These are phyloP conservation scores for Falco berigora DNA, from an alignment of 2,797 vertebrate genomes.

Conservation along the genomic window DNA sequence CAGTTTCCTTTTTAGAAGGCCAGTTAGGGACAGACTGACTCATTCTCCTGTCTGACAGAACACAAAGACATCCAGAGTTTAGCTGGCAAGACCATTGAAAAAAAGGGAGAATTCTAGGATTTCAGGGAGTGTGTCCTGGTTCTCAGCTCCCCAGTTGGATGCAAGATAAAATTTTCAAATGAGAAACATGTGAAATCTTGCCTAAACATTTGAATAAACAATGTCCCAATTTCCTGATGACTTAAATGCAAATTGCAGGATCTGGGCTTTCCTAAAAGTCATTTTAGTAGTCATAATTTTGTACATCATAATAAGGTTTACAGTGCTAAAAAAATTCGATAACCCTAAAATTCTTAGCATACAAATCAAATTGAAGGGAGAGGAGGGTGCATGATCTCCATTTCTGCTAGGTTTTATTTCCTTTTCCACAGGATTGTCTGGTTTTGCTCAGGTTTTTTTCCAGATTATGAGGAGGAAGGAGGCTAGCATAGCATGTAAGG, in stretches of 20 bases:
- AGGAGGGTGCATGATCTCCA: background rate
- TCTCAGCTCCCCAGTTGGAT: background rate
- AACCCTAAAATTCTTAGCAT: background rate
- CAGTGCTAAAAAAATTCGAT: background rate
- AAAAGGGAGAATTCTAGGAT: conserved; percentile 13
- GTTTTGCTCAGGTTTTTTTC: background rate
- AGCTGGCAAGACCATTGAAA: conserved; percentile 31
- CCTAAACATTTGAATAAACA: background rate
- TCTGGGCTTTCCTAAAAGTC: background rate
- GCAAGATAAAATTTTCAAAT: conserved; percentile 1
- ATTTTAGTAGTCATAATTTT: background rate
- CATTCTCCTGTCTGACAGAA: conserved; percentile 55
- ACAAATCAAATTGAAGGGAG: background rate
- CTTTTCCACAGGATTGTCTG: background rate
- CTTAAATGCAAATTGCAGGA: background rate
- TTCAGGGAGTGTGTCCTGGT: conserved; percentile 25
- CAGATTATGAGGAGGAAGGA: background rate
- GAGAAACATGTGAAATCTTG: conserved; percentile 6
- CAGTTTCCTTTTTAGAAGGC: conserved; percentile 66
- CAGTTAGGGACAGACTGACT: conserved; percentile 62
- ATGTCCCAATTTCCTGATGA: background rate
- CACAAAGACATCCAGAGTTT: conserved; percentile 51
- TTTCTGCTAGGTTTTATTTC: background rate
- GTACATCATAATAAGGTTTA: background rate
- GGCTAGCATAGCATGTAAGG: background rate